Percentiles rank a stretch among this genome's conserved stretches.
These are phyloP conservation scores for Drosophila guanche DNA, from an alignment of 1,140 invertebrate species.

Conservation along the genomic window DNA sequence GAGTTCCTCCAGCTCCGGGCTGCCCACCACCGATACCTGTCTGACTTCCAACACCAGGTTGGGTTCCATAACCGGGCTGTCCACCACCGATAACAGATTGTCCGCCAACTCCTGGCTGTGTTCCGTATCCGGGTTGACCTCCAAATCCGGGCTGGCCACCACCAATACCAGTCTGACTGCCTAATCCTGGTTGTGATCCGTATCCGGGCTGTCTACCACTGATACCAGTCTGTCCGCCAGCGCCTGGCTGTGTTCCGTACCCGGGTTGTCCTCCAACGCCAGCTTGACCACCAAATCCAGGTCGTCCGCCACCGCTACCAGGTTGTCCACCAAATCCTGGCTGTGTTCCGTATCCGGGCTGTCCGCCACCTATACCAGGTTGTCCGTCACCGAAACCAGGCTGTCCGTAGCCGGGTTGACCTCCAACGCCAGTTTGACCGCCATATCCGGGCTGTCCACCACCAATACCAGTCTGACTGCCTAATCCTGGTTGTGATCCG, in stretches of 20 bases:
- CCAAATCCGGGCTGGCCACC: constrained; percentile 22
- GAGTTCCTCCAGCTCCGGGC: not conserved
- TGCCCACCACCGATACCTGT: not conserved
- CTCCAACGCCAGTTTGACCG: not conserved
- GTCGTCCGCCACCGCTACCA: not conserved
- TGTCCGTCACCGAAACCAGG: constrained; percentile 5
- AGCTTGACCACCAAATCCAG: constrained; percentile 11
- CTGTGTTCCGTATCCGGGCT: constrained; percentile 2
- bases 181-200: constrained; percentile 1
- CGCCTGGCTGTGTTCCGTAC: constrained; percentile 23
- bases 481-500: constrained; percentile 5
- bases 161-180: constrained; percentile 6
- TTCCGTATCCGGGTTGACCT: constrained; percentile 11
- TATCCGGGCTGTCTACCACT: not conserved
- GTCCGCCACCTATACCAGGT: constrained; percentile 6
- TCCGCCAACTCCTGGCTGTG: constrained; percentile 12
- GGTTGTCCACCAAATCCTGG: not conserved
- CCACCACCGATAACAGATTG: constrained; percentile 4
- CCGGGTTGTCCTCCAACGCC: not conserved
- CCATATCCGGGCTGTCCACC: constrained; percentile 19
- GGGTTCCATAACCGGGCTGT: constrained; percentile 7
- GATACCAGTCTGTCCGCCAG: not conserved
- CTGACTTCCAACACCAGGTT: too few relatives aligned
- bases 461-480: constrained; percentile 1
- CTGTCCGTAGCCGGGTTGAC: constrained; percentile 19